Evolutionary conservation across 2,797 vertebrate species (phyloP).

Genomic region (Clarias platycephalus): DNA sequence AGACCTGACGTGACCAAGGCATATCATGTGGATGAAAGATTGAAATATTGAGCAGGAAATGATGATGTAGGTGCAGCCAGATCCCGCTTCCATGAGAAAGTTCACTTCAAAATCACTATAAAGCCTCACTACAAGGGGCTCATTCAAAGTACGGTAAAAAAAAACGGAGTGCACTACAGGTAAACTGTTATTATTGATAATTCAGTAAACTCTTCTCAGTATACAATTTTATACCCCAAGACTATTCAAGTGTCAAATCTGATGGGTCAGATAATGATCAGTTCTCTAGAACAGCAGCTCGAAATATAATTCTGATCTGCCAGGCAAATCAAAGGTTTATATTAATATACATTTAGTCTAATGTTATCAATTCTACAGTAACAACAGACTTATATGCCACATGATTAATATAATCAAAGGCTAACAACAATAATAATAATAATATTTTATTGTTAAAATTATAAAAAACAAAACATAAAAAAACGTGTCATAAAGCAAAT

Average conservation of each 20-base stretch:
- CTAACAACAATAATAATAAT: neutral
- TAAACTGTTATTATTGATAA: neutral
- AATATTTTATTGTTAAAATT: no score
- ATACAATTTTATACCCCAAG: neutral
- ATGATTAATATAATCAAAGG: neutral
- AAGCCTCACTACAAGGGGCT: constrained; percentile 18
- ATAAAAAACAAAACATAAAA: no score
- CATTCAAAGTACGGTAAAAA: neutral
- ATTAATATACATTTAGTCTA: neutral
- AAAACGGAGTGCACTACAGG: neutral
- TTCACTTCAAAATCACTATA: constrained; percentile 74
- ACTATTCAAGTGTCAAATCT: neutral
- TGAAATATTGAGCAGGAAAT: neutral
- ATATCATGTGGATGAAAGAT: neutral
- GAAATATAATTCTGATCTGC: neutral
- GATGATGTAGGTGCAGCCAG: constrained; percentile 64
- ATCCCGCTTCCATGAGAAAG: constrained; percentile 76
- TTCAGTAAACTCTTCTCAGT: neutral
- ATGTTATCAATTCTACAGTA: neutral
- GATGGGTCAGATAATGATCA: neutral
- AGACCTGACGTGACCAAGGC: neutral
- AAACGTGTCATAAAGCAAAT: neutral
- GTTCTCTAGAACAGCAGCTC: neutral
- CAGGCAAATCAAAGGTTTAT: neutral
- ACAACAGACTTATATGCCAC: neutral